Base-by-base conservation (phyloP, 1,140 invertebrate species). In the Leptopilina clavipes region DNA sequence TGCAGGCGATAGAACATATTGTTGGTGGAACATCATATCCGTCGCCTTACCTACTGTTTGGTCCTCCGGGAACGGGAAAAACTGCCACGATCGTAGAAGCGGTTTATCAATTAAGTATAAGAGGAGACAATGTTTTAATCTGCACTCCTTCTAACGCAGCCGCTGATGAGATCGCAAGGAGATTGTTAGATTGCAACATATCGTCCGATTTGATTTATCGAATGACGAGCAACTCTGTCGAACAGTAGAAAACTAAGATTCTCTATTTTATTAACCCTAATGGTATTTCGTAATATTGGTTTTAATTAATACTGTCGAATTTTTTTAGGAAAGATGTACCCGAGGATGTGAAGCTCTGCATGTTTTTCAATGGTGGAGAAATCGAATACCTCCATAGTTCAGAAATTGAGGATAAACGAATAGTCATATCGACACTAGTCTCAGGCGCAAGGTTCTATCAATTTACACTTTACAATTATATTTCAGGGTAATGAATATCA, bases 1-100 rank as follows among this genome's bases (percentile, higher is more conserved):
- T 91, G 78, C 87, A 92, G 81, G 95, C 95, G 6, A 92, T 96
- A 0, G 81, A 89, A 56, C 92, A 94, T 79, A 94, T 96, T 71
- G 81, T 95, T 0, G 78, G 88, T 43, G 92, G 91, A 43, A 86
- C 90, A 9, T 89, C 91, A 12, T 86, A 92, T 17, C 94, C 94
- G 2, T 88, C 93, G 6, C 95, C 95, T 0, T 96, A 95, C 76
- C 92, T 97, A 59, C 88, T 97, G 37, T 95, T 95, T 89, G 95
- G 95, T 2, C 95, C 95, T 43, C 95, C 95, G 45, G 95, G 95
- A 48, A 96, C 95, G 1, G 95, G 95, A 0, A 96, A 96, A 89
- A 96, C 95, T 19, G 91, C 95, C 0, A 96, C 95, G 6, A 80
- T 96, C n/a, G 93, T 96, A 8, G 95, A 96, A 88, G 90, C 93